Percentiles rank a stretch among this genome's conserved stretches.
Conservation (phyloP, 2,888 invertebrate genomes). For the Tetheella fluctuosa region DNA sequence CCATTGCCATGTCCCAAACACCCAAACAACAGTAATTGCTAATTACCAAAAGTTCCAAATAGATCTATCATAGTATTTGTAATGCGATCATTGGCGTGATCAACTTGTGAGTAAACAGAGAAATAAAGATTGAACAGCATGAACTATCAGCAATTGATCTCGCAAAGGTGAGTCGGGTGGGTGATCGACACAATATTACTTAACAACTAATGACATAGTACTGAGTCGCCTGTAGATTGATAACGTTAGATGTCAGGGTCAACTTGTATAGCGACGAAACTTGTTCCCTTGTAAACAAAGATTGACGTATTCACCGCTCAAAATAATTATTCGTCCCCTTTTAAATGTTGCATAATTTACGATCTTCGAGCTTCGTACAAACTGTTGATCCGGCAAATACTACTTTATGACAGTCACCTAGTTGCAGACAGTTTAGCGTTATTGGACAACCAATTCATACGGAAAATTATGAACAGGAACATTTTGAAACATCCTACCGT, state of each 20-base stretch:
- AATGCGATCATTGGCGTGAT: neutral
- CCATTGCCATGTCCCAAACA: neutral
- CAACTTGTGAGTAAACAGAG: neutral
- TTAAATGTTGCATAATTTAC: conserved; percentile 7
- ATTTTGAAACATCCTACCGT: neutral
- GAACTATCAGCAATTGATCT: neutral
- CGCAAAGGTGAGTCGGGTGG: neutral
- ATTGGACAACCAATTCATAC: neutral
- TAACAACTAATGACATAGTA: neutral
- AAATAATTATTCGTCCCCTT: neutral
- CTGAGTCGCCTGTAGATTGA: neutral
- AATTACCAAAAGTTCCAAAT: neutral
- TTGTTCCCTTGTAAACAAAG: neutral
- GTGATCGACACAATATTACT: conserved; percentile 1
- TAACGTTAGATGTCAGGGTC: neutral
- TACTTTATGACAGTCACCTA: neutral
- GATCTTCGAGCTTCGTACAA: conserved; percentile 7
- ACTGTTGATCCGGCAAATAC: neutral
- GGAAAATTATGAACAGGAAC: neutral
- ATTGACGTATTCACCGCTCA: conserved; percentile 1
- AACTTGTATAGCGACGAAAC: neutral
- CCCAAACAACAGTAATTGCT: neutral
- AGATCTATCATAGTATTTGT: neutral
- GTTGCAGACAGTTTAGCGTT: neutral
- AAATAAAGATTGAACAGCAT: neutral